These are phyloP conservation scores for Gila robusta DNA, from an alignment of 2,797 vertebrate species.

Conservation along the genomic window DNA sequence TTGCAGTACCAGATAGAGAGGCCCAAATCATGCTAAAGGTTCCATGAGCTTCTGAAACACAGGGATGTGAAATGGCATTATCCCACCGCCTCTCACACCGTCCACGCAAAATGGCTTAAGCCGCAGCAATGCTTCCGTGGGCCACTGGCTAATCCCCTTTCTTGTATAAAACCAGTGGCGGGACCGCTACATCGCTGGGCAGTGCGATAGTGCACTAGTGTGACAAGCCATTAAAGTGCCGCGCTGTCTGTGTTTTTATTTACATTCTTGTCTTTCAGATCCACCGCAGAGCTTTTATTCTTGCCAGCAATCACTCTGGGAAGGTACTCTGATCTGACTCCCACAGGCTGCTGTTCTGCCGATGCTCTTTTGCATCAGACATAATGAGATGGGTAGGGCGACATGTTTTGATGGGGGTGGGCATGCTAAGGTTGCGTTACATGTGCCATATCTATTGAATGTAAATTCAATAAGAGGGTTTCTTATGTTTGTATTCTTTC, in stretches of 20 bases:
- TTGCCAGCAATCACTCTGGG: constrained; percentile 40
- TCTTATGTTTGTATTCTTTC: constrained; percentile 16
- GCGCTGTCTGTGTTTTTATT: constrained; percentile 64
- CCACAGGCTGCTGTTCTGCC: constrained; percentile 50
- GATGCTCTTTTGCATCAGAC: constrained; percentile 62
- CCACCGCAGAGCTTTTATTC: constrained; percentile 59
- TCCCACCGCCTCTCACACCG: constrained; percentile 75
- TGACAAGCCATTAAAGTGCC: constrained; percentile 67
- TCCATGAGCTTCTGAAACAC: constrained; percentile 63
- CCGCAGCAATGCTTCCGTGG: constrained; percentile 67
- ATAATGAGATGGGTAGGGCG: constrained; percentile 65
- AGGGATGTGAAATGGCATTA: constrained; percentile 79
- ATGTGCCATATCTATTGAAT: constrained; percentile 60
- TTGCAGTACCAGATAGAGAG: constrained; percentile 59
- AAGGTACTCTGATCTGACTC: constrained; percentile 56
- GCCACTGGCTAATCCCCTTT: constrained; percentile 81
- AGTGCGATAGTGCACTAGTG: constrained; percentile 74
- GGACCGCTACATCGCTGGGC: constrained; percentile 76
- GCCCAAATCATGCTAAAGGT: constrained; percentile 71
- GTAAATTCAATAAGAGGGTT: constrained; percentile 60
- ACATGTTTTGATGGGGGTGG: constrained; percentile 55
- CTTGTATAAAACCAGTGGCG: constrained; percentile 72
- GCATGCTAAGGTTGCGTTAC: constrained; percentile 55
- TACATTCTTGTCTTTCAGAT: constrained; percentile 63
- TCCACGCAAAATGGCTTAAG: constrained; percentile 77